These are phyloP conservation scores for Pedicia rivosa DNA, from an alignment of 2,888 invertebrate species.

Conservation along the genomic window DNA sequence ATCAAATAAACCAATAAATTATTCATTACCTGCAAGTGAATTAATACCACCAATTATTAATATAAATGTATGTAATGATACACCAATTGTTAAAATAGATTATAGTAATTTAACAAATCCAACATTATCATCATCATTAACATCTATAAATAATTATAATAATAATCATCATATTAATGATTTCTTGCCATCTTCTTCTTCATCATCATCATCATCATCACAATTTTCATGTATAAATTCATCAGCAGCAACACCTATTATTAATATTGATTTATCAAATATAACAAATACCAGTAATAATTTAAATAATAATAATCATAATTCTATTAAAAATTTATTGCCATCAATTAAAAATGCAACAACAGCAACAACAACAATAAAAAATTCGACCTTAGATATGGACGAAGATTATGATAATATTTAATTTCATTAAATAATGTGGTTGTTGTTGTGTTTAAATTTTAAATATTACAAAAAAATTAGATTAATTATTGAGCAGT, in stretches of 20 bases:
- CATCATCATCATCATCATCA: conserved; percentile 8
- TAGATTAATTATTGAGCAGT: too few species aligned
- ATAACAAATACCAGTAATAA: conserved; percentile 2
- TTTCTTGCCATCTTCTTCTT: conserved; percentile 9
- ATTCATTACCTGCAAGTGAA: too few species aligned
- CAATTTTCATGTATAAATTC: conserved; percentile 2
- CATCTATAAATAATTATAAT: neutral
- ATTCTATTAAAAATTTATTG: neutral
- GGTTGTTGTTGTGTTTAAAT: too few species aligned
- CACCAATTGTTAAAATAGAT: conserved; percentile 30
- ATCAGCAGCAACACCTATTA: neutral
- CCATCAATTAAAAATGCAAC: neutral
- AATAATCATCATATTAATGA: too few species aligned
- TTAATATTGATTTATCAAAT: neutral
- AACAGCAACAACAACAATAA: conserved; percentile 14
- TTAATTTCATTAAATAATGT: conserved; percentile 18
- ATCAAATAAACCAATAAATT: neutral
- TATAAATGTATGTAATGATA: conserved; percentile 18
- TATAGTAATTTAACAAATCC: conserved; percentile 21
- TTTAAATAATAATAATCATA: neutral
- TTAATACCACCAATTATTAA: conserved; percentile 1
- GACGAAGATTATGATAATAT: conserved; percentile 32
- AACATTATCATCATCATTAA: conserved; percentile 9
- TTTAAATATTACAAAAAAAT: too few species aligned
- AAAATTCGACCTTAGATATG: conserved; percentile 24